Conservation (phyloP, 2,797 vertebrate genomes). For the Tiaroga cobitis region DNA sequence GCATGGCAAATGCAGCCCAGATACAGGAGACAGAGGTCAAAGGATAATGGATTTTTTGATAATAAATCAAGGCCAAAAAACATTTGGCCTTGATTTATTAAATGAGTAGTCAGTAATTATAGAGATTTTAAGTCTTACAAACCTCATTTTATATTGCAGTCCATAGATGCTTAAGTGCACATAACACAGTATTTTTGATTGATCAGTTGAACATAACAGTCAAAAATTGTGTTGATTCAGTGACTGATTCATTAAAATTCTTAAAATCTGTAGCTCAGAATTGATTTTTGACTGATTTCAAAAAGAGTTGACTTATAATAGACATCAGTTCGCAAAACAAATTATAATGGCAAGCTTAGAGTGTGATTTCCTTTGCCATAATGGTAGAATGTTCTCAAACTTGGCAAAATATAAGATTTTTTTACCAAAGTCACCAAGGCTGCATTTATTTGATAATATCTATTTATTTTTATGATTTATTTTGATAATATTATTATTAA, state of each 20-base stretch:
- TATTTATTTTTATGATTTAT: too few species aligned
- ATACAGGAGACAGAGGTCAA: slow-evolving; percentile 1
- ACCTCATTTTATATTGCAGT: background rate
- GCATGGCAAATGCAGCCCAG: background rate
- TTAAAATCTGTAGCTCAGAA: background rate
- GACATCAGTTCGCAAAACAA: background rate
- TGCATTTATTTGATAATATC: background rate
- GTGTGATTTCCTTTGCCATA: background rate
- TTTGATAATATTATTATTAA: too few species aligned
- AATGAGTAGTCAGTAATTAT: background rate
- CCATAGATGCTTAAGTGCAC: background rate
- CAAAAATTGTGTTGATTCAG: background rate
- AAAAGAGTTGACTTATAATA: background rate
- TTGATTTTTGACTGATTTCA: background rate
- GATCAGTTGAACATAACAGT: background rate
- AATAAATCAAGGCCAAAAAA: too few species aligned
- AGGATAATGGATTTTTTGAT: background rate
- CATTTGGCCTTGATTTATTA: background rate
- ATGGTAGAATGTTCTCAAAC: background rate
- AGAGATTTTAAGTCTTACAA: background rate
- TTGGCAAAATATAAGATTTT: background rate
- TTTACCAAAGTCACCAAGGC: background rate
- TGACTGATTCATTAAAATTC: background rate
- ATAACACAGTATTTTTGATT: background rate
- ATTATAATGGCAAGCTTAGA: background rate